Evolutionary conservation across 2,113 vertebrate species (phyloP).

Genomic region (Bucco capensis): DNA sequence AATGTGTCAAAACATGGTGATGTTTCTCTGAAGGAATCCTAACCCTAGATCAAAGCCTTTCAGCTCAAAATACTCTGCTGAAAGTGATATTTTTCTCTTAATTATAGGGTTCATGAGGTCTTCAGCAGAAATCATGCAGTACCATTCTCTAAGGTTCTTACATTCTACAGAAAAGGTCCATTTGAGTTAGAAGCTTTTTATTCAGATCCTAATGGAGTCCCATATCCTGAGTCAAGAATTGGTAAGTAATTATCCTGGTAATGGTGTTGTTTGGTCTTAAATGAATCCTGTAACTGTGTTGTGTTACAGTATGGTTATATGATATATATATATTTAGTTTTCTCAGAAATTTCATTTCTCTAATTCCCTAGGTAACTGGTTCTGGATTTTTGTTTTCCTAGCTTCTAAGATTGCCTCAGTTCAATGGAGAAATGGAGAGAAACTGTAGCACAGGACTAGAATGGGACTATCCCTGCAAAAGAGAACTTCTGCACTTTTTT

Average conservation of each 20-base stretch:
- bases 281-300: background rate
- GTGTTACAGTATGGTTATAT: background rate
- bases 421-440: background rate
- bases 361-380: background rate
- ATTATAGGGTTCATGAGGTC: conserved; percentile 75
- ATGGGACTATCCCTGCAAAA: background rate
- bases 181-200: conserved; percentile 83
- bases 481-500: background rate
- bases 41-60: background rate
- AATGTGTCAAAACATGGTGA: background rate
- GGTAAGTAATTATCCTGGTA: conserved; percentile 63
- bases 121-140: conserved; percentile 76
- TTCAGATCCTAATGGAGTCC: conserved; percentile 75
- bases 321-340: too few relatives aligned
- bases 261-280: background rate
- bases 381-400: background rate
- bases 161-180: conserved; percentile 77
- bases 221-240: conserved; percentile 81
- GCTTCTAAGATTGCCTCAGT: background rate
- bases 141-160: conserved; percentile 83
- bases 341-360: background rate
- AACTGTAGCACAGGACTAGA: background rate
- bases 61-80: background rate
- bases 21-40: background rate
- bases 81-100: background rate